Base-by-base conservation (phyloP, 2,888 invertebrate genomes). In the Folsomia candida region DNA sequence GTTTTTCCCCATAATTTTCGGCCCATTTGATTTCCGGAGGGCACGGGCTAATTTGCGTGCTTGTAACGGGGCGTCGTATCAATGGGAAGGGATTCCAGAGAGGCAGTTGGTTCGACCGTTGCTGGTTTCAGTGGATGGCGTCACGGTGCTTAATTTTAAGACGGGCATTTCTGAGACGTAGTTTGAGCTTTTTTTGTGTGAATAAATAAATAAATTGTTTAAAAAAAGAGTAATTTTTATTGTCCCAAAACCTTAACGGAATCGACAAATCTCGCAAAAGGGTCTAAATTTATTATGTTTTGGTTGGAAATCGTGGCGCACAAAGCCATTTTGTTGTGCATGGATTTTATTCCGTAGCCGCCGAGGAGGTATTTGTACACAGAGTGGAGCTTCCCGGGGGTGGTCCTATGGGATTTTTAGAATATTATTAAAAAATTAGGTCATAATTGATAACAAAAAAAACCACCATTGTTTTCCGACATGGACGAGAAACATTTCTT, bases 91-190 rank as follows among this genome's bases (percentile, higher is more conserved):
- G 11, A 27, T 72, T 1, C 2, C 25, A 2, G 37, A 72, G 57
- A 26, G 72, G 27, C 68, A 69, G 25, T 69, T 72, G 47, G 72
- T 72, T 14, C 68, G 72, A 11, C 72, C 72, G 9, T 60, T 72
- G 3, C 37, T 37, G 9, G 72, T 72, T 25, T 27, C 68, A 4
- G 60, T 69, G 3, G 47, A 68, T 11, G 62, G 62, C 27, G 18
- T 22, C 2, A 28, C 28, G 22, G 51, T 66, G 4, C 20, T 68
- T 22, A 72, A 72, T 61, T 72, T 66, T 47, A 72, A 72, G 58
- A 29, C 29, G 9, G 29, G 37, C 9, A 22, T 25, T 61, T 14
- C 58, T 58, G 14, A 58, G 22, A n/a, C n/a, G 18, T 14, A 14
- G 51, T 47, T 11, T 18, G 18, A 47, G 18, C 18, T n/a, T n/a